phyloP scores from a whole-genome alignment of 2,888 invertebrate genomes.

The Dynastes grantii region DNA sequence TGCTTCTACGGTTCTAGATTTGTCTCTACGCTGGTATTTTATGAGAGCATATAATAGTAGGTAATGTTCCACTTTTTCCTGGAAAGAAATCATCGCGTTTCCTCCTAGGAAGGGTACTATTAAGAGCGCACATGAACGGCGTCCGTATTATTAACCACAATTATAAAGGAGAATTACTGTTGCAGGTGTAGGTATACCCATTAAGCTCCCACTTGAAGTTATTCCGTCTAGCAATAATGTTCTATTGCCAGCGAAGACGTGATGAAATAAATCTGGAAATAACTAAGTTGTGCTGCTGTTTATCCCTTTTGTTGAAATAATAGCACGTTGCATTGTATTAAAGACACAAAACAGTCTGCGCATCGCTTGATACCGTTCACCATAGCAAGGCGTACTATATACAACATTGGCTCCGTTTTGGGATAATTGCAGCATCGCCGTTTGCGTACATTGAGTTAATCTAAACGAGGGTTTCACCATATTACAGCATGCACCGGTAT shows the following conservation, averaged over 20 bases:
- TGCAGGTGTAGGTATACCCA: conserved; percentile 6
- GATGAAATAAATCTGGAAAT: conserved; percentile 25
- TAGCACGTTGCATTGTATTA: conserved; percentile 37
- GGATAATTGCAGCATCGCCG: conserved; percentile 48
- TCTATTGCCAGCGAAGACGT: background rate
- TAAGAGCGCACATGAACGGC: too few relatives aligned
- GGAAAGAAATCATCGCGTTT: conserved; percentile 2
- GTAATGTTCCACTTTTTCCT: background rate
- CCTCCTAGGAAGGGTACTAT: background rate
- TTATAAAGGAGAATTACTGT: conserved; percentile 32
- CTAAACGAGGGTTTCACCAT: conserved; percentile 21
- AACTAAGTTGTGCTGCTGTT: background rate
- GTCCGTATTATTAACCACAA: conserved; percentile 12
- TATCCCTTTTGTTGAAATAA: conserved; percentile 31
- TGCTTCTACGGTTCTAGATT: too few relatives aligned
- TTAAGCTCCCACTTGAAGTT: conserved; percentile 16
- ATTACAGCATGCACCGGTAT: background rate
- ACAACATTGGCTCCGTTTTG: conserved; percentile 41
- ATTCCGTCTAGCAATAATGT: conserved; percentile 15
- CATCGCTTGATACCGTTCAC: background rate
- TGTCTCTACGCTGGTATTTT: too few relatives aligned
- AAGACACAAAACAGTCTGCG: conserved; percentile 27
- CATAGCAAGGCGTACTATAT: conserved; percentile 6
- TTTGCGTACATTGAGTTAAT: conserved; percentile 48
- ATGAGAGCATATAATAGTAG: too few relatives aligned